Evolutionary conservation across 2,888 invertebrate genomes (phyloP).

Genomic region (Eupeodes latifasciatus): DNA sequence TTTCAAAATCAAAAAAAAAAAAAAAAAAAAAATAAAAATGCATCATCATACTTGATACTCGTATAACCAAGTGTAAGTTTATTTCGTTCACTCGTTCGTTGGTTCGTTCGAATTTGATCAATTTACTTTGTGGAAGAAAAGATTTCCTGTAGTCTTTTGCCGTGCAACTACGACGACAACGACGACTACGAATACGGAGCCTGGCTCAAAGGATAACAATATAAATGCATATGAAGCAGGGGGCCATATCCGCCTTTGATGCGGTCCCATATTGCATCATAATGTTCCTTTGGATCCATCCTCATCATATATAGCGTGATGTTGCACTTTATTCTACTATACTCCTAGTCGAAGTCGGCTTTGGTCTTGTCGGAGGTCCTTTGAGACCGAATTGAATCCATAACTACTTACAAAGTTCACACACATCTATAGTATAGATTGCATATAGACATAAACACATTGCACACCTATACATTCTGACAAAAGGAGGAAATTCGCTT

Average conservation of each 20-base stretch:
- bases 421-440: not conserved
- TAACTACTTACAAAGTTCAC: constrained; percentile 33
- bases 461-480: not conserved
- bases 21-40: constrained; percentile 12
- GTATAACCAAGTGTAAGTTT: constrained; percentile 18
- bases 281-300: constrained; percentile 39
- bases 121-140: constrained; percentile 54
- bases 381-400: constrained; percentile 54
- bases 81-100: constrained; percentile 17
- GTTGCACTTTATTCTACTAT: not conserved
- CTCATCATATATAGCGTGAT: not conserved
- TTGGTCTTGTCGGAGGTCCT: constrained; percentile 32
- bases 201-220: constrained; percentile 70
- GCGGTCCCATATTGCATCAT: constrained; percentile 62
- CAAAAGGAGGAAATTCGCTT: constrained; percentile 53
- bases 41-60: constrained; percentile 15
- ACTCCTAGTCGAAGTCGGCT: not conserved
- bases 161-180: not conserved
- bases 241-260: constrained; percentile 64
- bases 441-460: not conserved
- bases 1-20: not conserved
- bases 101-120: constrained; percentile 50
- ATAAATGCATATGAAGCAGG: constrained; percentile 73
- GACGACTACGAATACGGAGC: not conserved
- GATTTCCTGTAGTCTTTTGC: constrained; percentile 24